A percentile compares a stretch with the other conserved stretches of the same genome.
Conservation (phyloP, 2,888 invertebrate species). For the Hirtodrosophila cameraria region DNA sequence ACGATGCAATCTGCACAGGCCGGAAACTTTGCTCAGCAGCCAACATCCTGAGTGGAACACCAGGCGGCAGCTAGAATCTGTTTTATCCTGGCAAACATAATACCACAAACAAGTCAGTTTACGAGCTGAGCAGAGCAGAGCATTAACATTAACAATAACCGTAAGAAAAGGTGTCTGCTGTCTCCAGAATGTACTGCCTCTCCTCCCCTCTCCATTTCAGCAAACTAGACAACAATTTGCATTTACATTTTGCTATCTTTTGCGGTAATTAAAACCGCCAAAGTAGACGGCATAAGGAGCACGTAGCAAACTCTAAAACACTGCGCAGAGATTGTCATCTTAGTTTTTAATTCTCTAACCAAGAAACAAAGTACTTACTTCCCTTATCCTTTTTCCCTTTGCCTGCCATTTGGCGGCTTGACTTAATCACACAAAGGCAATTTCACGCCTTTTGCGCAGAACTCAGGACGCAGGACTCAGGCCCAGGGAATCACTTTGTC, state of each 20-base stretch:
- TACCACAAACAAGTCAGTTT: conserved; percentile 54
- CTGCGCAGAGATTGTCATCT: conserved; percentile 61
- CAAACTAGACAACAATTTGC: conserved; percentile 65
- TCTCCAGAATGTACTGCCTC: conserved; percentile 51
- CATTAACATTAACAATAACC: conserved; percentile 60
- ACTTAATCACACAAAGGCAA: conserved; percentile 81
- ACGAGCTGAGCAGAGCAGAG: conserved; percentile 44
- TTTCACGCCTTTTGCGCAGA: conserved; percentile 81
- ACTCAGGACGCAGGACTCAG: conserved; percentile 7
- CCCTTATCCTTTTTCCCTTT: not conserved
- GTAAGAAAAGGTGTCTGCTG: conserved; percentile 76
- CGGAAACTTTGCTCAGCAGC: conserved; percentile 41
- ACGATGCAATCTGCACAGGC: conserved; percentile 37
- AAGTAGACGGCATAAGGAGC: conserved; percentile 65
- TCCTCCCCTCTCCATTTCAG: not conserved
- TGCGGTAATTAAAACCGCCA: conserved; percentile 59
- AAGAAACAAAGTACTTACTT: conserved; percentile 1
- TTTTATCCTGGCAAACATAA: conserved; percentile 42
- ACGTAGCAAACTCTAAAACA: conserved; percentile 55
- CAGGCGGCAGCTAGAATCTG: conserved; percentile 67
- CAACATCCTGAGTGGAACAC: conserved; percentile 15
- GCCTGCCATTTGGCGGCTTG: conserved; percentile 40
- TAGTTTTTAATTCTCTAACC: conserved; percentile 59
- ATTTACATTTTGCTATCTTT: conserved; percentile 72
- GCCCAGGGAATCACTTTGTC: conserved; percentile 71